phyloP scores from a whole-genome alignment of 2,888 invertebrate genomes.

The Sympetrum striolatum region DNA sequence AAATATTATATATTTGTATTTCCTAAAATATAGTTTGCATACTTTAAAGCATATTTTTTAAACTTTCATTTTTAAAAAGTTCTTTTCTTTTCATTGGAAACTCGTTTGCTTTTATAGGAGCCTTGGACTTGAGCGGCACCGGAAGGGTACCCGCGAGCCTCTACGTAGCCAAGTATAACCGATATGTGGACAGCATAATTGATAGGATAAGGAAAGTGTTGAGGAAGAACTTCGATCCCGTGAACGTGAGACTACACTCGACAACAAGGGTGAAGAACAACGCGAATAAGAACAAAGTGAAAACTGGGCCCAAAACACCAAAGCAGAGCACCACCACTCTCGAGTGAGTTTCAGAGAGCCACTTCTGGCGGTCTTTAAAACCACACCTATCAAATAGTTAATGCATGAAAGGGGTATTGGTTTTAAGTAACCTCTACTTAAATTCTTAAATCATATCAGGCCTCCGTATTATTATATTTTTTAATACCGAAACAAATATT shows the following conservation, averaged over 20 bases:
- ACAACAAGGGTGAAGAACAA: background rate
- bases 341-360: background rate
- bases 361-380: background rate
- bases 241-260: conserved; percentile 71
- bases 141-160: conserved; percentile 67
- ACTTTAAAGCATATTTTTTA: too few species aligned
- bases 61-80: too few species aligned
- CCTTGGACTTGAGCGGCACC: conserved; percentile 56
- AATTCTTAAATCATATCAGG: too few species aligned
- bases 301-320: background rate
- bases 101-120: conserved; percentile 58
- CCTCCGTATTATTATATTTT: too few species aligned
- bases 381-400: background rate
- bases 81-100: too few species aligned
- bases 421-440: too few species aligned
- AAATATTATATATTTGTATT: too few species aligned
- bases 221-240: conserved; percentile 82
- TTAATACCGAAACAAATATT: too few species aligned
- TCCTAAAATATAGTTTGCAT: too few species aligned
- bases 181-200: conserved; percentile 83
- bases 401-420: too few species aligned
- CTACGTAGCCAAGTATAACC: conserved; percentile 82
- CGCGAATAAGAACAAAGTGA: background rate
- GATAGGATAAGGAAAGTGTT: conserved; percentile 82
- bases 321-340: background rate